Percentiles rank a stretch among this genome's conserved stretches.
Conservation (phyloP, 2,888 invertebrate species). For the Tenthredo scrophulariae region DNA sequence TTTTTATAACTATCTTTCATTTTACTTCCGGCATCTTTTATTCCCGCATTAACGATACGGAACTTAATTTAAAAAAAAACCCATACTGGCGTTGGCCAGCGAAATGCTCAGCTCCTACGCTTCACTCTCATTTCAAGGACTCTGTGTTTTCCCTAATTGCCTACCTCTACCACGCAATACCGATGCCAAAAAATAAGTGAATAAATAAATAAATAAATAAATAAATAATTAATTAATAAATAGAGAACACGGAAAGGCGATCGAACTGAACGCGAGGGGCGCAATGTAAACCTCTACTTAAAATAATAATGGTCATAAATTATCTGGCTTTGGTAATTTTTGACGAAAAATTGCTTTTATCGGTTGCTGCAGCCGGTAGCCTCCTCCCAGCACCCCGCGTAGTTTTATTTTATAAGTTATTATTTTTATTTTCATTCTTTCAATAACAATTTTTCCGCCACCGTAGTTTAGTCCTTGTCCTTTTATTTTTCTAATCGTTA, state of each 20-base stretch:
- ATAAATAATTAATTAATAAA: neutral
- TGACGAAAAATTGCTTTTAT: constrained; percentile 18
- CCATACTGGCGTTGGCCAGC: neutral
- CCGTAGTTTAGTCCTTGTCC: neutral
- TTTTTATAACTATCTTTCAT: neutral
- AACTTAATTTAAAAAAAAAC: constrained; percentile 8
- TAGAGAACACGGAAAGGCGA: neutral
- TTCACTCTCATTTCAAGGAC: constrained; percentile 7
- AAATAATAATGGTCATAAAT: constrained; percentile 13
- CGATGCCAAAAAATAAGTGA: neutral
- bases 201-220: neutral
- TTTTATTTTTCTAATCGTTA: neutral
- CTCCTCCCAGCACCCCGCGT: neutral
- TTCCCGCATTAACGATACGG: neutral
- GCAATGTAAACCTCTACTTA: neutral
- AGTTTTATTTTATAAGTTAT: neutral
- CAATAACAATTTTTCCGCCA: neutral
- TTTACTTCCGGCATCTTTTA: neutral
- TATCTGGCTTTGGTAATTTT: neutral
- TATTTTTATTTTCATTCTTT: neutral
- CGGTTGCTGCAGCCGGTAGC: constrained; percentile 13
- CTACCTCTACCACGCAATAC: neutral
- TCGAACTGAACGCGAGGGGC: neutral
- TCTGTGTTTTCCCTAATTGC: constrained; percentile 11
- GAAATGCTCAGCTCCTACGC: neutral